These are phyloP conservation scores for Drosophila anomalata DNA, from an alignment of 2,888 invertebrate species.

Conservation along the genomic window DNA sequence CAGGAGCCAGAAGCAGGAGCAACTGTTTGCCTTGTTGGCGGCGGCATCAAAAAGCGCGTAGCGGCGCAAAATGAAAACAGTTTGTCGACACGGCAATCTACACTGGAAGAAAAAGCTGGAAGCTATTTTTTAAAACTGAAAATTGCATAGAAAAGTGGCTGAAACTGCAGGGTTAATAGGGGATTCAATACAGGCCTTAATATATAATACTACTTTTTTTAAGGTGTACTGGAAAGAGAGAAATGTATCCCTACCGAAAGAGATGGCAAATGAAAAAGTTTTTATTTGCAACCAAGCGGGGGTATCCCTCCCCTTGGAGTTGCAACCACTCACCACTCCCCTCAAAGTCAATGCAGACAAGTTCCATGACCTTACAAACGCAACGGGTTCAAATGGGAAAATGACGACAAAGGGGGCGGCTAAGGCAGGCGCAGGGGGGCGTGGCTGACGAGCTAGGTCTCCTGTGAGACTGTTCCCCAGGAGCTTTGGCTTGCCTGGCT, in stretches of 20 bases:
- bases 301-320: background rate
- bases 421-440: conserved; percentile 14
- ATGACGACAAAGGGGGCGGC: conserved; percentile 37
- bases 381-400: conserved; percentile 58
- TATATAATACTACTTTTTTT: background rate
- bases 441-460: conserved; percentile 10
- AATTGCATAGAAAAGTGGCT: background rate
- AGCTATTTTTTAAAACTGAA: too few species aligned
- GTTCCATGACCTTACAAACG: conserved; percentile 83
- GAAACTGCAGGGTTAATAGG: too few species aligned
- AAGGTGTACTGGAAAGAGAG: background rate
- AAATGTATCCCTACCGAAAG: conserved; percentile 37
- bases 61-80: conserved; percentile 78
- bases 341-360: conserved; percentile 78
- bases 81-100: conserved; percentile 61
- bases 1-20: conserved; percentile 30
- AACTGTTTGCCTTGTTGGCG: conserved; percentile 70
- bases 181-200: too few species aligned
- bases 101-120: background rate
- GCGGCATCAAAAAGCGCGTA: conserved; percentile 76
- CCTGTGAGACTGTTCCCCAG: conserved; percentile 36
- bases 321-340: conserved; percentile 4
- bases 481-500: conserved; percentile 4
- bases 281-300: conserved; percentile 51
- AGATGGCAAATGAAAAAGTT: conserved; percentile 63